Base-by-base conservation (phyloP, 2,888 invertebrate genomes). In the Drosophila mercatorum region DNA sequence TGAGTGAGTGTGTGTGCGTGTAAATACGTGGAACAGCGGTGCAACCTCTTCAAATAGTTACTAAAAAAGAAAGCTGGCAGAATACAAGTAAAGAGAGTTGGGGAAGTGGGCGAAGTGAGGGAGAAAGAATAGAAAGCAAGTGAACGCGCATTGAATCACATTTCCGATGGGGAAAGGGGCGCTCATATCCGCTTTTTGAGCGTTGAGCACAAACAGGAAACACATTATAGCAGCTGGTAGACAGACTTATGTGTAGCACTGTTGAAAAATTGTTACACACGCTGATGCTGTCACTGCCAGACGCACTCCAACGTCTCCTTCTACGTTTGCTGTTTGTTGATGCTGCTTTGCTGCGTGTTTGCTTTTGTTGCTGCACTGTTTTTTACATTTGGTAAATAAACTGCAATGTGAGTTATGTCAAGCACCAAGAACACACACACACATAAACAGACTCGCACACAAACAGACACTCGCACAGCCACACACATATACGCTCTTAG, bases 151-250 rank as follows among this genome's bases (percentile, higher is more conserved):
- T 80, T 80, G 80, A 78, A 87, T 76, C 88, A 87, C 84, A 89
- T 87, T 89, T 85, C 84, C 89, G 88, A 43, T 66, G 60, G 51
- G 61, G 68, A 61, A 55, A 49, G 78, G 56, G 65, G 52, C 59
- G 82, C 85, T 81, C 89, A 84, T 84, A 84, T 84, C 84, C 89
- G 84, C 80, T 88, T 88, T 85, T 89, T 75, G 78, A 85, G 88
- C 86, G 88, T 80, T 78, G 88, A 84, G 79, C 90, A 85, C 88
- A 89, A 89, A 89, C 85, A 85, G 85, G 85, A 85, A 85, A 89
- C 86, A 85, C 90, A 85, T 85, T 85, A 85, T 88, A 88, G 88
- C 85, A 89, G 90, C 85, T 86, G 86, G 90, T 89, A 89, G 90
- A 89, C 89, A 89, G 90, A 88, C 88, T 85, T 85, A 83, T 90